These are phyloP conservation scores for Drosophila truncata DNA, from an alignment of 1,140 invertebrate genomes.

Conservation along the genomic window DNA sequence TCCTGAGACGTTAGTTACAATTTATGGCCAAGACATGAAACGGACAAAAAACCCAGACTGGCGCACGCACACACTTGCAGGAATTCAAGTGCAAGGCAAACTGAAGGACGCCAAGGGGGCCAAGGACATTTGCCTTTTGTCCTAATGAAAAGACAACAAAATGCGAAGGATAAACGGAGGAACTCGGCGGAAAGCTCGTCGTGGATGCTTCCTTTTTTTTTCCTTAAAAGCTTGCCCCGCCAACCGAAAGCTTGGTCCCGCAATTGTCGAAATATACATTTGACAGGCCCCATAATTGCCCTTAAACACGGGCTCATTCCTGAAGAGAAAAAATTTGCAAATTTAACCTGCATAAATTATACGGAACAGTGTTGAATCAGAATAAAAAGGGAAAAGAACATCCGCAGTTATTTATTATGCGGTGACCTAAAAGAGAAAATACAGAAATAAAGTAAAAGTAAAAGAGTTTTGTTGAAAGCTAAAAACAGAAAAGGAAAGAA, in stretches of 20 bases:
- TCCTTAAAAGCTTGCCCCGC: conserved; percentile 33
- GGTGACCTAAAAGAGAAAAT: conserved; percentile 38
- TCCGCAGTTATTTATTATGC: conserved; percentile 73
- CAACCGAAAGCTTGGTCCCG: conserved; percentile 28
- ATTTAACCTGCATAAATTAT: conserved; percentile 72
- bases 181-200: background rate
- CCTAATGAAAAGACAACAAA: conserved; percentile 62
- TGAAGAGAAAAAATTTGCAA: conserved; percentile 28
- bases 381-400: conserved; percentile 41
- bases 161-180: conserved; percentile 26
- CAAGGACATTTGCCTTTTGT: conserved; percentile 57
- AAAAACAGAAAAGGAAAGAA: conserved; percentile 47
- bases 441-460: conserved; percentile 32
- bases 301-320: conserved; percentile 30
- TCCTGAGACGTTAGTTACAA: conserved; percentile 65
- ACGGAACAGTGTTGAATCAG: conserved; percentile 32
- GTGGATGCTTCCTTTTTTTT: conserved; percentile 16
- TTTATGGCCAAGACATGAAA: conserved; percentile 62
- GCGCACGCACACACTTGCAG: conserved; percentile 4
- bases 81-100: conserved; percentile 68
- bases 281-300: conserved; percentile 47
- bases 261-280: conserved; percentile 55
- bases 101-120: conserved; percentile 31
- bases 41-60: conserved; percentile 24
- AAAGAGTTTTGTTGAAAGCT: conserved; percentile 65